These are phyloP conservation scores for Ctenochaetus hawaiiensis DNA, from an alignment of 2,797 vertebrate species.

Conservation along the genomic window DNA sequence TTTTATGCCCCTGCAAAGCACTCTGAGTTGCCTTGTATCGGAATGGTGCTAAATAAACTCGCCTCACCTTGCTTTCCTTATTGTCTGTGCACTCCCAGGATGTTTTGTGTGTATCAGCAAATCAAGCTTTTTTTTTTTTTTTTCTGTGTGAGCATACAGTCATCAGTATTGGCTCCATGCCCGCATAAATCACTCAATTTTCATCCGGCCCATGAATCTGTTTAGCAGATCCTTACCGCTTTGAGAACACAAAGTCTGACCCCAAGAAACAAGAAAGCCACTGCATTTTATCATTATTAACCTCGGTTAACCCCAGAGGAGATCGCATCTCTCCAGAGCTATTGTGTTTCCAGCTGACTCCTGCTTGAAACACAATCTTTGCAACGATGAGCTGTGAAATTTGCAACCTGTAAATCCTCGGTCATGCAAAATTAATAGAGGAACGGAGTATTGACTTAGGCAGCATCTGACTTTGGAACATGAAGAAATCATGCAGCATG, in stretches of 20 bases:
- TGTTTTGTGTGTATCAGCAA: slow-evolving; percentile 2
- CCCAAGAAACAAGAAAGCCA: slow-evolving; percentile 61
- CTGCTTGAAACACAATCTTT: slow-evolving; percentile 77
- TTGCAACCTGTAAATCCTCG: slow-evolving; percentile 75
- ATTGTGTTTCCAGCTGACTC: slow-evolving; percentile 71
- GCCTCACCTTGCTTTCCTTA: neutral
- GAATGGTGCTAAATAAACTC: too few relatives aligned
- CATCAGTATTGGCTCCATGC: slow-evolving; percentile 23
- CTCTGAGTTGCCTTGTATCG: too few relatives aligned
- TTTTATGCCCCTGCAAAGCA: too few relatives aligned
- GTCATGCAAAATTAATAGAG: slow-evolving; percentile 79
- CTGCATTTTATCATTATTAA: slow-evolving; percentile 70
- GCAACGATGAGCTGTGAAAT: slow-evolving; percentile 80
- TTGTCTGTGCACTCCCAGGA: neutral
- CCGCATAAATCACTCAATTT: slow-evolving; percentile 52
- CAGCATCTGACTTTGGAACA: slow-evolving; percentile 57
- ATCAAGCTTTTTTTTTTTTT: slow-evolving; percentile 23
- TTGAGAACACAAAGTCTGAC: slow-evolving; percentile 66
- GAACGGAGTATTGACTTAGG: slow-evolving; percentile 63
- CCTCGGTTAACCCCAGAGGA: slow-evolving; percentile 72
- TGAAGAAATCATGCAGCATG: slow-evolving; percentile 29
- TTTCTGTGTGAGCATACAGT: neutral
- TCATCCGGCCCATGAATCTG: slow-evolving; percentile 37
- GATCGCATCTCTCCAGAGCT: slow-evolving; percentile 58
- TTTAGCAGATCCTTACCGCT: slow-evolving; percentile 43